Conservation (phyloP, 2,797 vertebrate genomes). For the Tolypeutes matacus region DNA sequence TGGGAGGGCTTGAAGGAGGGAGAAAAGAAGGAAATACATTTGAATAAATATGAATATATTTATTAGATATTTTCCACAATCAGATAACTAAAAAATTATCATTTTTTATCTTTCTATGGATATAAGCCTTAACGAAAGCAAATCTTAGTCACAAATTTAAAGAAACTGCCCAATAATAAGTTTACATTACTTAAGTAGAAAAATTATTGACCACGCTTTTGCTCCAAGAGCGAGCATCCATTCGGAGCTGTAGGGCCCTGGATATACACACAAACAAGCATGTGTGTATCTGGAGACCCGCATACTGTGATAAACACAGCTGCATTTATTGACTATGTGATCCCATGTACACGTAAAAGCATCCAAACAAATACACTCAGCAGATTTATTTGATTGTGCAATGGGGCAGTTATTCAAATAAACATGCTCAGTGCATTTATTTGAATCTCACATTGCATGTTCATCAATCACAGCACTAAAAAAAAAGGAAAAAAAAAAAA, state of each 20-base stretch:
- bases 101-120: conserved; percentile 72
- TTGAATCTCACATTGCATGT: conserved; percentile 84
- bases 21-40: conserved; percentile 60
- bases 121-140: conserved; percentile 77
- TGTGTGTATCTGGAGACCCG: conserved; percentile 83
- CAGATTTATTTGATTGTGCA: conserved; percentile 88
- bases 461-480: conserved; percentile 78
- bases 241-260: conserved; percentile 67
- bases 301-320: conserved; percentile 89
- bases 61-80: conserved; percentile 75
- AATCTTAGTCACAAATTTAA: conserved; percentile 63
- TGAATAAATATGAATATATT: conserved; percentile 71
- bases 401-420: conserved; percentile 88
- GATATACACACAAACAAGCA: conserved; percentile 82
- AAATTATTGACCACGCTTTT: conserved; percentile 84
- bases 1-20: conserved; percentile 58
- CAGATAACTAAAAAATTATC: conserved; percentile 61
- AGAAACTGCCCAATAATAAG: conserved; percentile 70
- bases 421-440: conserved; percentile 85
- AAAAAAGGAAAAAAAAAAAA: conserved; percentile 10
- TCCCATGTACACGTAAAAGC: conserved; percentile 88
- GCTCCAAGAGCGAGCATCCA: conserved; percentile 68
- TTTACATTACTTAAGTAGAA: conserved; percentile 83
- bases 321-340: conserved; percentile 90
- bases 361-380: conserved; percentile 89